Conservation (phyloP, 2,888 invertebrate species). For the Aphidius colemani region DNA sequence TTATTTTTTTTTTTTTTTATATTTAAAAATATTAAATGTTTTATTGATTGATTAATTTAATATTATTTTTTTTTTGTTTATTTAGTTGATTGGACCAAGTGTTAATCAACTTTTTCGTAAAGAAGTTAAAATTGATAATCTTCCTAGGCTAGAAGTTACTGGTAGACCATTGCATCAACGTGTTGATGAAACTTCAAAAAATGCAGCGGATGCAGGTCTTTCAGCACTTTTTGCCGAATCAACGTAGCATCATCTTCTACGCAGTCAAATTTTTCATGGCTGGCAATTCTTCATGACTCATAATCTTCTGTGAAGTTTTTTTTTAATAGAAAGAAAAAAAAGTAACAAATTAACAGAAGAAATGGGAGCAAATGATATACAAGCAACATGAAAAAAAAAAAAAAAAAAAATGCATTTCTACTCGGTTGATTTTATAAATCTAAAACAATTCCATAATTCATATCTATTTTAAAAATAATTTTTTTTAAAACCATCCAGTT, state of each 20-base stretch:
- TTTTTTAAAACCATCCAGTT: no score
- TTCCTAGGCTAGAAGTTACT: conserved; percentile 71
- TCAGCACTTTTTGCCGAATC: conserved; percentile 55
- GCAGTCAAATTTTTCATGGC: conserved; percentile 40
- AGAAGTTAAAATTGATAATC: conserved; percentile 82
- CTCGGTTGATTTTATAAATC: not conserved
- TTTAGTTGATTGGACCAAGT: conserved; percentile 80
- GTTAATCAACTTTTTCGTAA: conserved; percentile 87
- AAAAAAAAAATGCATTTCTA: conserved; percentile 1
- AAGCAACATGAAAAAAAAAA: not conserved
- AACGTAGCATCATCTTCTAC: conserved; percentile 53
- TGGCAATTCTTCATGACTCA: conserved; percentile 45
- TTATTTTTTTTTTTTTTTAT: conserved; percentile 1
- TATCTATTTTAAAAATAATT: not conserved
- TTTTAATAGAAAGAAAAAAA: conserved; percentile 1
- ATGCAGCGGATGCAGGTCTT: conserved; percentile 50
- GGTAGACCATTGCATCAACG: conserved; percentile 48
- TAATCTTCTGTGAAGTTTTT: conserved; percentile 17
- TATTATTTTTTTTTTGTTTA: conserved; percentile 34
- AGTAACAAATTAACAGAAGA: not conserved
- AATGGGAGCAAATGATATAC: not conserved
- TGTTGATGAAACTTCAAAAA: conserved; percentile 54
- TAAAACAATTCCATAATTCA: not conserved
- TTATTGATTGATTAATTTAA: conserved; percentile 5
- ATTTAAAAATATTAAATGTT: not conserved